Percentiles rank a stretch among this genome's conserved stretches.
phyloP scores from a whole-genome alignment of 2,113 vertebrate genomes.

The Scatophagus argus region DNA sequence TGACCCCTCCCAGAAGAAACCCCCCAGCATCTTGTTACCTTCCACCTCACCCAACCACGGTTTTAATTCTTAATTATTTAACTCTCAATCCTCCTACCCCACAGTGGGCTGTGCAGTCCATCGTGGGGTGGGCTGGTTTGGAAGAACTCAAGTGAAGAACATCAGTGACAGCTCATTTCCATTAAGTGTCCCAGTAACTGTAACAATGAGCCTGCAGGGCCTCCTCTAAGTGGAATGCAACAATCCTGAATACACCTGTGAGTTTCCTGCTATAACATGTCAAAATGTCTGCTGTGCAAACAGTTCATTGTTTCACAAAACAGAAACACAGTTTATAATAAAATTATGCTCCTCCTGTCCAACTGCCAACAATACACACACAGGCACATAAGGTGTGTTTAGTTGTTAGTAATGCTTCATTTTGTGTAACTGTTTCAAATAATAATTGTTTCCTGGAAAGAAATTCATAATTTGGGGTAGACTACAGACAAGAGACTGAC shows the following conservation, averaged over 20 bases:
- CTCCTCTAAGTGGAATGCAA: too few relatives aligned
- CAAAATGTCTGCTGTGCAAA: too few relatives aligned
- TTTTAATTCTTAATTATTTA: constrained; percentile 4
- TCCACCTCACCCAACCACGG: constrained; percentile 22
- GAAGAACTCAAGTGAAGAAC: too few relatives aligned
- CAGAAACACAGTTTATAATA: constrained; percentile 13
- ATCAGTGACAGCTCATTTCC: too few relatives aligned
- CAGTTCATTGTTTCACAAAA: constrained; percentile 20
- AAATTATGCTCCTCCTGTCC: constrained; percentile 10
- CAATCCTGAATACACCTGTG: too few relatives aligned
- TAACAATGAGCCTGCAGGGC: too few relatives aligned
- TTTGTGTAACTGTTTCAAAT: background rate
- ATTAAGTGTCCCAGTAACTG: too few relatives aligned
- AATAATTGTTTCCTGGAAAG: background rate
- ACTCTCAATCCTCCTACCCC: too few relatives aligned
- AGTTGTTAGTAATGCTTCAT: background rate
- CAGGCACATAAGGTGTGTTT: background rate
- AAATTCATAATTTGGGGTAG: background rate
- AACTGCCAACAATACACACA: background rate
- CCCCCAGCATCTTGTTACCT: constrained; percentile 24
- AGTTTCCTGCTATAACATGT: too few relatives aligned
- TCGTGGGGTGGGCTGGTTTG: too few relatives aligned
- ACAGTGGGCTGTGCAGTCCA: too few relatives aligned
- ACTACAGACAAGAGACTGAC: background rate
- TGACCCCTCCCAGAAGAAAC: constrained; percentile 34